Conservation (phyloP, 2,797 vertebrate species). For the Remorina albescens region DNA sequence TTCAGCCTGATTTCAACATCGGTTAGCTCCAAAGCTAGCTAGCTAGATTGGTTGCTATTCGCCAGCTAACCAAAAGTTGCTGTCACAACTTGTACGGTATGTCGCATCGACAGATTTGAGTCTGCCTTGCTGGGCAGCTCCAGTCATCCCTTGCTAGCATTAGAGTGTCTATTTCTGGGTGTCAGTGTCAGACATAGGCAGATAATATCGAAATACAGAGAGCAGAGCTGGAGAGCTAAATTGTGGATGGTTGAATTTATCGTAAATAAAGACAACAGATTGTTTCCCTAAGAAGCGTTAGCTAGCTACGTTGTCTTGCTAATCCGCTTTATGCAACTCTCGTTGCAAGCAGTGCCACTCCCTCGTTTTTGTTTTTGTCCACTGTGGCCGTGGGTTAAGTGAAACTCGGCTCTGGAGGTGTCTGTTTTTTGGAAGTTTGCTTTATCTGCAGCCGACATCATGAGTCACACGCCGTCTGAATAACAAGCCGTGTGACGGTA, state of each 20-base stretch:
- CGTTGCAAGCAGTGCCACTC: conserved; percentile 77
- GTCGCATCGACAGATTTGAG: conserved; percentile 53
- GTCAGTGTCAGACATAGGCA: neutral
- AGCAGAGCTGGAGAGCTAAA: conserved; percentile 13
- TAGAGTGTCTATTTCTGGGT: conserved; percentile 15
- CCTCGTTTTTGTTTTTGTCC: conserved; percentile 76
- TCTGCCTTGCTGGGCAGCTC: neutral
- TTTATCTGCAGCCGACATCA: conserved; percentile 19
- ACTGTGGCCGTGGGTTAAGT: conserved; percentile 50
- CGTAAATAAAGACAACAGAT: conserved; percentile 46
- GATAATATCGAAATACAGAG: neutral
- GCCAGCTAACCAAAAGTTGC: conserved; percentile 68
- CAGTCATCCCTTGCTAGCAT: neutral
- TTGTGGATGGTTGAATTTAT: conserved; percentile 20
- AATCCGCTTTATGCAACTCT: conserved; percentile 82
- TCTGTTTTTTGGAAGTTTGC: conserved; percentile 52
- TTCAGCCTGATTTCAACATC: conserved; percentile 30
- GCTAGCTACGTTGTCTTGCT: conserved; percentile 70
- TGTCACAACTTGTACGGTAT: conserved; percentile 68
- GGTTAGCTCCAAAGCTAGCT: conserved; percentile 43
- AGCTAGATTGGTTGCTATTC: conserved; percentile 35
- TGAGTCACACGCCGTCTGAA: conserved; percentile 20
- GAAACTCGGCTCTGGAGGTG: conserved; percentile 35
- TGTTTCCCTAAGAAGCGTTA: conserved; percentile 46
- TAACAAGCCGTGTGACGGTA: conserved; percentile 35